These are phyloP conservation scores for Ornithorhynchus anatinus DNA, from an alignment of 2,113 vertebrate species.

Conservation along the genomic window DNA sequence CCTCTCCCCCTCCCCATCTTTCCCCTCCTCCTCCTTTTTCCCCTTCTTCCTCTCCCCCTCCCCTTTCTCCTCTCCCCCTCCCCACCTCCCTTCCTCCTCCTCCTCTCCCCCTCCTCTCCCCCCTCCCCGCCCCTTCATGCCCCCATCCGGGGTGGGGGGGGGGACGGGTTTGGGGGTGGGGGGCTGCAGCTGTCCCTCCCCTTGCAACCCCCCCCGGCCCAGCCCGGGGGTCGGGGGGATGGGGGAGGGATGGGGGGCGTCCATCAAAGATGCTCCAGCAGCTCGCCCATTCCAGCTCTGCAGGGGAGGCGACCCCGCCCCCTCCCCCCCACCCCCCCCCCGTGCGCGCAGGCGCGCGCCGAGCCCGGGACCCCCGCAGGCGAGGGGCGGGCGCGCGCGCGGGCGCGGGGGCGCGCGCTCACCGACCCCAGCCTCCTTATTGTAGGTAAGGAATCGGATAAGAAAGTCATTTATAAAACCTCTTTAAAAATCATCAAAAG, in stretches of 20 bases:
- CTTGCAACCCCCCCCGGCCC: not conserved
- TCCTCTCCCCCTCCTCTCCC: too few relatives aligned
- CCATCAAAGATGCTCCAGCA: not conserved
- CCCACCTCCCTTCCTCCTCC: too few relatives aligned
- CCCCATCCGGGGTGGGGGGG: not conserved
- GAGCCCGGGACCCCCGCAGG: not conserved
- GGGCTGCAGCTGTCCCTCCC: not conserved
- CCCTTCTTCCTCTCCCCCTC: too few relatives aligned
- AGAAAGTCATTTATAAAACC: conserved; percentile 28
- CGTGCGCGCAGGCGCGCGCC: not conserved
- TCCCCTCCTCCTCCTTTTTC: too few relatives aligned
- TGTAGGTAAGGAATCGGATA: conserved; percentile 52
- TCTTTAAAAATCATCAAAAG: conserved; percentile 9
- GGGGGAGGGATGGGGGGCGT: not conserved
- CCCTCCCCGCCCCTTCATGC: too few relatives aligned
- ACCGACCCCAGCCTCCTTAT: conserved; percentile 34
- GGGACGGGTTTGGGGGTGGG: not conserved
- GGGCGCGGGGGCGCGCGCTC: conserved; percentile 46
- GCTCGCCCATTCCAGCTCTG: not conserved
- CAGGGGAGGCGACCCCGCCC: not conserved
- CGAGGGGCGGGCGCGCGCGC: conserved; percentile 43
- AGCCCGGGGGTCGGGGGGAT: not conserved
- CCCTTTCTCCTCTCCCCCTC: too few relatives aligned
- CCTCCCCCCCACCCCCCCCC: not conserved
- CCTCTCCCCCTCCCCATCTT: too few relatives aligned